Percentiles rank a stretch among this genome's conserved stretches.
Conservation (phyloP, 1,140 invertebrate genomes). For the Polyergus mexicanus region DNA sequence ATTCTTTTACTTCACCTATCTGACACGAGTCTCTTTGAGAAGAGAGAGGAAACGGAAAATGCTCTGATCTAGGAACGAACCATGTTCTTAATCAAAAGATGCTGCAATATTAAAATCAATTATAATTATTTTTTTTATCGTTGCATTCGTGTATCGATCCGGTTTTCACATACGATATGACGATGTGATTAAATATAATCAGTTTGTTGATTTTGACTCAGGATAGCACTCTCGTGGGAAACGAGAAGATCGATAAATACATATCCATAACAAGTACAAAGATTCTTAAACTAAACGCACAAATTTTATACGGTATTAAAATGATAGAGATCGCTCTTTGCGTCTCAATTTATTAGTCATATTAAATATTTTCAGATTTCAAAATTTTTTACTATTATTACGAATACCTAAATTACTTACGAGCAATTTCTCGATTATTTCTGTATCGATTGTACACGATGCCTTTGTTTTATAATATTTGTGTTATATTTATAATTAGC, state of each 20-base stretch:
- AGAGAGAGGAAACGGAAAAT: background rate
- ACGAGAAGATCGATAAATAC: background rate
- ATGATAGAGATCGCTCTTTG: background rate
- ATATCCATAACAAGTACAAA: background rate
- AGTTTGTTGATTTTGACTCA: background rate
- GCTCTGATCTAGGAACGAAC: background rate
- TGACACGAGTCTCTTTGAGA: background rate
- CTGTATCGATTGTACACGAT: background rate
- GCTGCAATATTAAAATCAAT: conserved; percentile 13
- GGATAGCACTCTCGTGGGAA: background rate
- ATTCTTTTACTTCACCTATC: conserved; percentile 46
- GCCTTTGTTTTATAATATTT: conserved; percentile 1
- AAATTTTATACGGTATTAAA: background rate
- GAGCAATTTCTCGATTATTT: background rate
- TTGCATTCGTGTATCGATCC: background rate
- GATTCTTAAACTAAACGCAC: background rate
- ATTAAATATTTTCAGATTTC: background rate
- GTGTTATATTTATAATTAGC: conserved; percentile 62
- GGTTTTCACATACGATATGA: background rate
- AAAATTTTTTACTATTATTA: conserved; percentile 2
- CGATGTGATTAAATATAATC: background rate
- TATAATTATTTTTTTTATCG: conserved; percentile 39
- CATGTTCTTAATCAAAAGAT: background rate
- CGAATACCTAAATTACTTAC: background rate
- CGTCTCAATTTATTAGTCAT: background rate